Evolutionary conservation across 2,113 vertebrate species (phyloP).

Genomic region (Cercopithecus mona): DNA sequence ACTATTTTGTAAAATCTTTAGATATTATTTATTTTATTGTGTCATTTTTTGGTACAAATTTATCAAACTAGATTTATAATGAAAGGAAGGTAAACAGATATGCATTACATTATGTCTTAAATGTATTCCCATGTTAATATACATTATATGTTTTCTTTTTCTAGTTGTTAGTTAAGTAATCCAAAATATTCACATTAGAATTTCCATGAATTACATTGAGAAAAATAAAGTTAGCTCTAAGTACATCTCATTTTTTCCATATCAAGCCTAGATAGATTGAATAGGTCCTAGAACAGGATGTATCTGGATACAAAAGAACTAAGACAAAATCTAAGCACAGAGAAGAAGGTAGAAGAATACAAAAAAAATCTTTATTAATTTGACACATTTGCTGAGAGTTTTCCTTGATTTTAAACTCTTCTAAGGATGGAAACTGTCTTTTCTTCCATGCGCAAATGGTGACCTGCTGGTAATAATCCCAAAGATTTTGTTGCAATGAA

Average conservation of each 20-base stretch:
- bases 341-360: not conserved
- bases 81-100: not conserved
- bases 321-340: not conserved
- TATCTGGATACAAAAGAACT: not conserved
- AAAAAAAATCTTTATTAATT: not conserved
- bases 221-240: not conserved
- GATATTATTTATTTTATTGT: not conserved
- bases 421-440: not conserved
- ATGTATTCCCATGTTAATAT: not conserved
- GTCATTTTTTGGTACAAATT: not conserved
- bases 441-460: not conserved
- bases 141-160: not conserved
- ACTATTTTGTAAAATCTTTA: not conserved
- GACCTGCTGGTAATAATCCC: not conserved
- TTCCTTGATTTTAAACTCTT: not conserved
- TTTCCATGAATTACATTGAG: not conserved
- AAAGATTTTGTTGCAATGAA: not conserved
- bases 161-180: not conserved
- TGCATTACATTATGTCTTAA: not conserved
- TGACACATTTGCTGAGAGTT: not conserved
- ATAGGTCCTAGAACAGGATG: not conserved
- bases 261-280: not conserved
- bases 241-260: not conserved
- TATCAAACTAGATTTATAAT: not conserved
- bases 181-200: not conserved